Conservation (phyloP, 2,888 invertebrate species). For the Drosophila cognata region DNA sequence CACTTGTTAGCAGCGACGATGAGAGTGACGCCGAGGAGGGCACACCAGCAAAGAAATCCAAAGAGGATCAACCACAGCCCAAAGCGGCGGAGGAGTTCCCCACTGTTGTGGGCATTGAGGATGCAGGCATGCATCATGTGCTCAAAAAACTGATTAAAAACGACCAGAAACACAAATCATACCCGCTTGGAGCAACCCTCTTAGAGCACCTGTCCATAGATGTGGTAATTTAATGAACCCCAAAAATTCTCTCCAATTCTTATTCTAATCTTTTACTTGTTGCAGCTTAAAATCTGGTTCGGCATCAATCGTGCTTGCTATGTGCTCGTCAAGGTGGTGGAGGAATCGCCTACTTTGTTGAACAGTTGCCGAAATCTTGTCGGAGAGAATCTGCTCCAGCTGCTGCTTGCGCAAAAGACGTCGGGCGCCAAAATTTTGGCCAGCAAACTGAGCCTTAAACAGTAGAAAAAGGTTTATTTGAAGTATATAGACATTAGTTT, state of each 20-base stretch:
- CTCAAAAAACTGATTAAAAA: conserved; percentile 90
- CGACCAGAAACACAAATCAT: conserved; percentile 86
- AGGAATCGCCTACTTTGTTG: conserved; percentile 87
- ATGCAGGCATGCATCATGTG: conserved; percentile 91
- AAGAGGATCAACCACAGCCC: conserved; percentile 1
- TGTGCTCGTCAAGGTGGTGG: conserved; percentile 88
- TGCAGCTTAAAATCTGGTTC: conserved; percentile 88
- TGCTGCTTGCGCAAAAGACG: conserved; percentile 86
- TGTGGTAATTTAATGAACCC: conserved; percentile 85
- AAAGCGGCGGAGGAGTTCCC: conserved; percentile 6
- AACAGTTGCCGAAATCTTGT: conserved; percentile 84
- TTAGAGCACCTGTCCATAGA: conserved; percentile 86
- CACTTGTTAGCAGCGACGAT: conserved; percentile 29
- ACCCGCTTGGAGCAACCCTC: conserved; percentile 88
- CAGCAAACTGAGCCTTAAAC: conserved; percentile 83
- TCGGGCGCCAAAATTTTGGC: conserved; percentile 89
- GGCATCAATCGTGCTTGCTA: conserved; percentile 92
- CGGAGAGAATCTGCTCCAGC: conserved; percentile 20
- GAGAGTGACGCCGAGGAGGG: conserved; percentile 36
- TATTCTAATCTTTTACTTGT: conserved; percentile 22
- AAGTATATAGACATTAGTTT: conserved; percentile 33
- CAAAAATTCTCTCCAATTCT: background rate
- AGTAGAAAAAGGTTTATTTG: conserved; percentile 30
- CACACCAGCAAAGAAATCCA: conserved; percentile 21
- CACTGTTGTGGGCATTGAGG: conserved; percentile 87